Conservation (phyloP, 2,113 vertebrate genomes). For the Chauna torquata region DNA sequence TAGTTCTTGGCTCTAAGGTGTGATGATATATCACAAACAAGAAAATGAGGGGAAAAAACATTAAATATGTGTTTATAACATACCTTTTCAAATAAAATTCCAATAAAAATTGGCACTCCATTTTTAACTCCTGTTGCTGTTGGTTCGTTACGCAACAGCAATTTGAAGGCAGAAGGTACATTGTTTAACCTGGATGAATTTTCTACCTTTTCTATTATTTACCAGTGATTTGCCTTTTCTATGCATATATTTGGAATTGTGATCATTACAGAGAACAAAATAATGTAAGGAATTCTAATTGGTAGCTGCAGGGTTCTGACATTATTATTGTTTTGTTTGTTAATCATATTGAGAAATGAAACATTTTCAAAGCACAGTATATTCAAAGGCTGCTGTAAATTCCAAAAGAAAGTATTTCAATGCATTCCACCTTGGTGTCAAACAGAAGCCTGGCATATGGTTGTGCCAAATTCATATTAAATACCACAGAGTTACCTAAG, state of each 20-base stretch:
- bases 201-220: not conserved
- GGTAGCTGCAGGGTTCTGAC: slow-evolving; percentile 10
- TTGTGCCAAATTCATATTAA: not conserved
- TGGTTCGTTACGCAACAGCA: not conserved
- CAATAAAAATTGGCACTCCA: not conserved
- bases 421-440: not conserved
- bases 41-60: not conserved
- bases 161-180: not conserved
- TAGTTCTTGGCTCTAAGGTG: not conserved
- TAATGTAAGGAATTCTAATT: not conserved
- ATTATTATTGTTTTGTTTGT: not conserved
- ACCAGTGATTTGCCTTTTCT: not conserved
- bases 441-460: not conserved
- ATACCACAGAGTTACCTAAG: not conserved
- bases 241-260: not conserved
- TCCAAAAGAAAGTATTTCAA: not conserved
- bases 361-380: not conserved
- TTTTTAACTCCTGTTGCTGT: not conserved
- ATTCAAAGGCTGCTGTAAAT: not conserved
- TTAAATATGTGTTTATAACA: not conserved
- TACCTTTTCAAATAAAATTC: not conserved
- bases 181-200: not conserved
- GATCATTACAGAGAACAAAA: not conserved
- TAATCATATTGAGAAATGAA: not conserved
- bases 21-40: not conserved